Conservation (phyloP, 2,797 vertebrate species). For the Hydrophis major region DNA sequence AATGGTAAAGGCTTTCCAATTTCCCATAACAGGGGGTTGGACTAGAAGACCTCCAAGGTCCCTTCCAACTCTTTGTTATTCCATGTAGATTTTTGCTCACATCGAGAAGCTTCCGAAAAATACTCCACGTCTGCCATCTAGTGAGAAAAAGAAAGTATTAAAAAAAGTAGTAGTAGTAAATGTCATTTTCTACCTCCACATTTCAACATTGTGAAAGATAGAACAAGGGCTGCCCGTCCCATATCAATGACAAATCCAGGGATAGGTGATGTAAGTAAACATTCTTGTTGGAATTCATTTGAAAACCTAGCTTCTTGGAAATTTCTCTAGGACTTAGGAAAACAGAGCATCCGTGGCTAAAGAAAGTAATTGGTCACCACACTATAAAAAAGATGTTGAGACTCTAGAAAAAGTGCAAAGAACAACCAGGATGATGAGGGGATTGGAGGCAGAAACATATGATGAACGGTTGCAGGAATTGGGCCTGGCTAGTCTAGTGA, state of each 20-base stretch:
- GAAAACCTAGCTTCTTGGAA: neutral
- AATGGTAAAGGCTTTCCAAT: too few relatives aligned
- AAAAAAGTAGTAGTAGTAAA: neutral
- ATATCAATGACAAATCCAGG: neutral
- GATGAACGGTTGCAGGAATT: too few relatives aligned
- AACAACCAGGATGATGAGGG: too few relatives aligned
- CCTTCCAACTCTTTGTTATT: neutral
- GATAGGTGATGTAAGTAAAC: neutral
- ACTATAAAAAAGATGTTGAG: too few relatives aligned
- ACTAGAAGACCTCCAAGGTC: too few relatives aligned
- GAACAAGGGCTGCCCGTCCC: neutral
- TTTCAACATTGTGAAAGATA: neutral
- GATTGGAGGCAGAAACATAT: too few relatives aligned
- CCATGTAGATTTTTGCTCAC: accelerated
- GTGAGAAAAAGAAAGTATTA: conserved; percentile 34
- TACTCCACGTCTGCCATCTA: conserved; percentile 68
- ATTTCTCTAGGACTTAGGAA: neutral
- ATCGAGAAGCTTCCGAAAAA: neutral
- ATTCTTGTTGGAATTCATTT: neutral
- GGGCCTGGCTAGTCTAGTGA: too few relatives aligned
- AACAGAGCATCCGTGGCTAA: too few relatives aligned
- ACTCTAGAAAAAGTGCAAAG: too few relatives aligned
- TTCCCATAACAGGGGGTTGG: too few relatives aligned
- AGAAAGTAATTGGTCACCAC: too few relatives aligned
- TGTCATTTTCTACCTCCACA: neutral